Base-by-base conservation (phyloP, 2,113 vertebrate species). In the Noturus placidus region DNA sequence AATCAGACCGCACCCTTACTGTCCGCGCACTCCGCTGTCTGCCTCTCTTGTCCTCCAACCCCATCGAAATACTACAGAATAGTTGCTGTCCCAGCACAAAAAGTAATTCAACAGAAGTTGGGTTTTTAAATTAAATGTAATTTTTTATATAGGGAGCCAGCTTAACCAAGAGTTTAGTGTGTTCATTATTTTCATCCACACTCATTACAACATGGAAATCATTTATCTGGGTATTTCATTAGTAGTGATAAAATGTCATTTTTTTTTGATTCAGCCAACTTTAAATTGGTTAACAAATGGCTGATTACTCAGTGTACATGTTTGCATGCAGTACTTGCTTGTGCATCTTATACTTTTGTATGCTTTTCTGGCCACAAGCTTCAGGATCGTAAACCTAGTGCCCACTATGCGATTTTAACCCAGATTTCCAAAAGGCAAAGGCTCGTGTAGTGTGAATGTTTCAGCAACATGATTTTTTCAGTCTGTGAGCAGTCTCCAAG, bases 1-100 rank as follows among this genome's bases (percentile, higher is more conserved):
- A 82, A 84, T 82, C 83, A 56, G 90, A 67, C 94, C 93, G 90
- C 94, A 93, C 93, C 94, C 93, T 95, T 90, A 42, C 61, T 83
- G 86, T 42, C 22, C 38, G 50, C 10, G 9, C 35, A 54, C 46
- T 77, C 81, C 77, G 86, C 70, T 83, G 80, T 87, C 56, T 76
- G 42, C n/a, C 57, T 52, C 69, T 74, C 14, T 90, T 63, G 5
- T 83, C 27, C 38, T 74, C 17, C 20, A 22, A 27, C 30, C 11
- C 46, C 52, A 20, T 27, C 5, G 35, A 61, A 27, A 17, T 11
- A 82, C 13, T 57, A 7, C 22, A 46, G 15, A 76, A 1, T 7
- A 33, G 8, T 57, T 57, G 30, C 72, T 77, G 74, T 77, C 25
- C 25, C 5, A 27, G 10, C 38, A 4, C 8, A 72, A 72, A 38